Conservation (phyloP, 2,888 invertebrate species). For the Orgyia antiqua region DNA sequence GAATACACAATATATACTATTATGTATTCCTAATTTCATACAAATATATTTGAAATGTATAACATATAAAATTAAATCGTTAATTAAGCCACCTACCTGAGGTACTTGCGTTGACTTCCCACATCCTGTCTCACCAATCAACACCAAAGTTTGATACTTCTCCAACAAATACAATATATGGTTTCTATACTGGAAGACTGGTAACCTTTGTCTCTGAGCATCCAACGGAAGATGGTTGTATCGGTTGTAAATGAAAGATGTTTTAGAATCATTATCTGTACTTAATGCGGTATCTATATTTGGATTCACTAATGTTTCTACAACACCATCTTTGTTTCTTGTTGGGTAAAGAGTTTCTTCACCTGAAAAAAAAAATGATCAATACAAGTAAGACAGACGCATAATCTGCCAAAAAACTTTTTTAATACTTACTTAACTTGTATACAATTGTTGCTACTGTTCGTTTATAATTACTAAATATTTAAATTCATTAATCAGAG, state of each 20-base stretch:
- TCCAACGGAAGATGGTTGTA: slow-evolving; percentile 89
- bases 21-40: no score
- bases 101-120: slow-evolving; percentile 98
- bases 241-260: slow-evolving; percentile 90
- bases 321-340: slow-evolving; percentile 55
- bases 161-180: slow-evolving; percentile 93
- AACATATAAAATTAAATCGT: no score
- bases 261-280: slow-evolving; percentile 78
- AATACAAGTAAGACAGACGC: no score
- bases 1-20: no score
- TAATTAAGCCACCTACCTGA: slow-evolving; percentile 90
- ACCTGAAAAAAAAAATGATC: no score
- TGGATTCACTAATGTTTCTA: slow-evolving; percentile 60
- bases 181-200: slow-evolving; percentile 90
- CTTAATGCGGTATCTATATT: slow-evolving; percentile 58
- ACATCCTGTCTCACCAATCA: slow-evolving; percentile 96
- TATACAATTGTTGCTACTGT: no score
- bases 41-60: no score
- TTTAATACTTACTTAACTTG: no score
- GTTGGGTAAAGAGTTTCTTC: slow-evolving; percentile 53
- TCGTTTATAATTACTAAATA: no score
- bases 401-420: no score
- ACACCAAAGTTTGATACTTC: slow-evolving; percentile 91
- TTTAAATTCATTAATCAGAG: no score
- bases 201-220: slow-evolving; percentile 90